These are phyloP conservation scores for Antidorcas marsupialis DNA, from an alignment of 2,113 vertebrate species.

Conservation along the genomic window DNA sequence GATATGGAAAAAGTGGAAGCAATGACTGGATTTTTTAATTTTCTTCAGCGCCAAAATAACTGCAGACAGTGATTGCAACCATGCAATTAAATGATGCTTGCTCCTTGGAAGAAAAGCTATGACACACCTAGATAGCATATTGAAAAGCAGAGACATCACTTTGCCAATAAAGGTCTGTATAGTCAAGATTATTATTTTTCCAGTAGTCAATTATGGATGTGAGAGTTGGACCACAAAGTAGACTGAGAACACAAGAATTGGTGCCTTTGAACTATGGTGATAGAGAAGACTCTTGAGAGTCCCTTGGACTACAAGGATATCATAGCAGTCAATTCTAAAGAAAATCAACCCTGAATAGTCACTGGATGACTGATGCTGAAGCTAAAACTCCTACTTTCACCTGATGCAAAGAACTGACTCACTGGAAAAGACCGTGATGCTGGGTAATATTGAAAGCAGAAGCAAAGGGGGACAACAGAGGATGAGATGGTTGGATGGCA, in stretches of 20 bases:
- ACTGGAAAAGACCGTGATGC: neutral
- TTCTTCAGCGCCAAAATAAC: neutral
- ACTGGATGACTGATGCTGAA: neutral
- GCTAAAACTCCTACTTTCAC: neutral
- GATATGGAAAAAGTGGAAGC: neutral
- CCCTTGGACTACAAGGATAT: neutral
- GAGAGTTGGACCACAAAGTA: neutral
- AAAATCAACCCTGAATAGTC: neutral
- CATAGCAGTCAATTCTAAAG: neutral
- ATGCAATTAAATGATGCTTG: neutral
- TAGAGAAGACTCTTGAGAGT: neutral
- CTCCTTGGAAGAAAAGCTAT: neutral
- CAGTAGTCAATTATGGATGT: neutral
- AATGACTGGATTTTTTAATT: neutral
- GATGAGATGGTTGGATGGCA: neutral
- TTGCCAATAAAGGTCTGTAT: neutral
- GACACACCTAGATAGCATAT: neutral
- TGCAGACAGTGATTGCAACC: neutral
- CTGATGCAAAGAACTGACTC: neutral
- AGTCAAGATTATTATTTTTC: neutral
- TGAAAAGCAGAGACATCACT: neutral
- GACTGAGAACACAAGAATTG: neutral
- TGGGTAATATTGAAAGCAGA: neutral
- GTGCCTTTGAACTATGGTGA: neutral
- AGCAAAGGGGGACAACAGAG: neutral